A percentile compares a stretch with the other conserved stretches of the same genome.
Evolutionary conservation across 2,888 invertebrate genomes (phyloP).

Genomic region (Ischnura elegans): DNA sequence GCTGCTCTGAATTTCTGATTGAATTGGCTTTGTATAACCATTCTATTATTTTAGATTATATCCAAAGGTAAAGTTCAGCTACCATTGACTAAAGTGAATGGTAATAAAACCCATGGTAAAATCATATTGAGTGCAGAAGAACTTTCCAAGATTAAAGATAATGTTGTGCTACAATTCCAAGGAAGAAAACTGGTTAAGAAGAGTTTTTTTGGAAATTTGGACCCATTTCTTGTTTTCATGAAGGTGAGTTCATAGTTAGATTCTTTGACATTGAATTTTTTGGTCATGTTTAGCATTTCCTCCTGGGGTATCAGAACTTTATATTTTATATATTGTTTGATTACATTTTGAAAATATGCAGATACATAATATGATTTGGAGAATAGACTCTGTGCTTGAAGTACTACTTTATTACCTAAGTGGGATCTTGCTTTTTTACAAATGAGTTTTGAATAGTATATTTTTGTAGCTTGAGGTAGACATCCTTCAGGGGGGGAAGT

Average conservation of each 20-base stretch:
- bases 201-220: conserved; percentile 76
- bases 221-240: conserved; percentile 76
- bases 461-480: too few relatives aligned
- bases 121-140: conserved; percentile 76
- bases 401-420: too few relatives aligned
- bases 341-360: too few relatives aligned
- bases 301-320: too few relatives aligned
- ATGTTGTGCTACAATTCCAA: conserved; percentile 75
- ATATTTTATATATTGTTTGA: too few relatives aligned
- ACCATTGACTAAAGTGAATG: conserved; percentile 56
- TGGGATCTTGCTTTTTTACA: not conserved
- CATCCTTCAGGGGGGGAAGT: too few relatives aligned
- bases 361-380: too few relatives aligned
- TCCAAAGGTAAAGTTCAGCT: conserved; percentile 52
- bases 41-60: conserved; percentile 42
- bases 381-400: too few relatives aligned
- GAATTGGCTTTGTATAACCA: not conserved
- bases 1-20: not conserved
- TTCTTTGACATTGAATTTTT: too few relatives aligned
- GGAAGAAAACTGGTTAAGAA: conserved; percentile 76
- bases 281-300: too few relatives aligned
- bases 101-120: conserved; percentile 69
- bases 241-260: conserved; percentile 6
- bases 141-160: conserved; percentile 75
- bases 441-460: not conserved